phyloP scores from a whole-genome alignment of 2,113 vertebrate genomes.

The Junco hyemalis region DNA sequence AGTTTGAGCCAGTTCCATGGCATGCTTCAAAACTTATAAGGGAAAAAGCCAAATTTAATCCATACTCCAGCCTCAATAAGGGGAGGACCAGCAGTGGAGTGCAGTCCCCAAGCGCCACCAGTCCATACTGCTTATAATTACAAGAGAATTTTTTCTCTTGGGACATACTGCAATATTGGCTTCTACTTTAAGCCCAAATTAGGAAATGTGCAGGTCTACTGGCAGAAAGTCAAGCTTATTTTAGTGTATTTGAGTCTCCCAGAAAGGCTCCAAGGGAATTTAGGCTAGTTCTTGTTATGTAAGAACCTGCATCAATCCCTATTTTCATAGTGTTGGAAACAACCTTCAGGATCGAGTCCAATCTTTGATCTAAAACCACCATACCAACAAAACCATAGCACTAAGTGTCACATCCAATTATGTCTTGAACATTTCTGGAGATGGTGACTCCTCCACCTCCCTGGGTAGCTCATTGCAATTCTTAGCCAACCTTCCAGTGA shows the following conservation, averaged over 20 bases:
- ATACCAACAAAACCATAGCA: neutral
- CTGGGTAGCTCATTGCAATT: accelerated
- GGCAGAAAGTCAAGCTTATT: neutral
- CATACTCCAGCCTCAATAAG: neutral
- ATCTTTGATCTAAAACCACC: neutral
- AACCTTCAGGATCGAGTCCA: neutral
- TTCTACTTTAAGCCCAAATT: neutral
- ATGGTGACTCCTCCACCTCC: neutral
- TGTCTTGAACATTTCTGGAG: neutral
- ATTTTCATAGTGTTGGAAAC: neutral
- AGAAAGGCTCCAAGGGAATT: neutral
- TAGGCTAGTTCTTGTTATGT: neutral
- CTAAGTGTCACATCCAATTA: neutral
- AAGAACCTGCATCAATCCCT: neutral
- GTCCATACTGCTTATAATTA: neutral
- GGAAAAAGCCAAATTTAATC: neutral
- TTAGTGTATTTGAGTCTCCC: neutral
- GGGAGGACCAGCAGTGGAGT: neutral
- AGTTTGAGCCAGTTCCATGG: neutral
- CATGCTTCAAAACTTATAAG: neutral
- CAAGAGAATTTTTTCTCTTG: neutral
- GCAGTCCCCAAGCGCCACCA: neutral
- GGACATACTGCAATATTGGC: neutral
- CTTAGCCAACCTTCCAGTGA: neutral
- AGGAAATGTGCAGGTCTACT: neutral